Evolutionary conservation across 2,797 vertebrate species (phyloP).

Genomic region (Sebastes minor): DNA sequence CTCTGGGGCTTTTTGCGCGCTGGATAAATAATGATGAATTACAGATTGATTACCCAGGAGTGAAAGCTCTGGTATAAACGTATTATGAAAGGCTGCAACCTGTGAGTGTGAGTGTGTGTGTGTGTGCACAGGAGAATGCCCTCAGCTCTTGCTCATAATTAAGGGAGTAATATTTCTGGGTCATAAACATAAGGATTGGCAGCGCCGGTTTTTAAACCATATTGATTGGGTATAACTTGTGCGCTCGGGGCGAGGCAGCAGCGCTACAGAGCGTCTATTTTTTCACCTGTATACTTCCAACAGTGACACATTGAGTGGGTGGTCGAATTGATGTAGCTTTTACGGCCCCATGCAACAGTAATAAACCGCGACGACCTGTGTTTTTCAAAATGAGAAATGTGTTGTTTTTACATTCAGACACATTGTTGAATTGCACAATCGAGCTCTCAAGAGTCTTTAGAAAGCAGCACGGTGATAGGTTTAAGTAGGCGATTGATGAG

Average conservation of each 20-base stretch:
- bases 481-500: slow-evolving; percentile 33
- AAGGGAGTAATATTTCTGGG: slow-evolving; percentile 65
- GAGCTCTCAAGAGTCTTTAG: slow-evolving; percentile 20
- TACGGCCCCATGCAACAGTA: slow-evolving; percentile 38
- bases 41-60: slow-evolving; percentile 81
- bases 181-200: slow-evolving; percentile 65
- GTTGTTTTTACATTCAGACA: slow-evolving; percentile 36
- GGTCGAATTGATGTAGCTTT: slow-evolving; percentile 48
- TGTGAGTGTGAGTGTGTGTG: slow-evolving; percentile 30
- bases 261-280: slow-evolving; percentile 39
- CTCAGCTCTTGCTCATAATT: slow-evolving; percentile 61
- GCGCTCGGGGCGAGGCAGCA: slow-evolving; percentile 26
- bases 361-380: slow-evolving; percentile 45
- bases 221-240: slow-evolving; percentile 60
- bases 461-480: slow-evolving; percentile 19
- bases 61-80: slow-evolving; percentile 70
- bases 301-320: slow-evolving; percentile 31
- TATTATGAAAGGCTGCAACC: slow-evolving; percentile 70
- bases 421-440: slow-evolving; percentile 29
- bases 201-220: slow-evolving; percentile 54
- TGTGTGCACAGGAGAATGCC: not conserved
- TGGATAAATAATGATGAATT: slow-evolving; percentile 81
- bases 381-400: slow-evolving; percentile 56
- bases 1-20: slow-evolving; percentile 54
- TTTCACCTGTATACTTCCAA: slow-evolving; percentile 51